Conservation (phyloP, 2,113 vertebrate genomes). For the Nothoprocta pentlandii region DNA sequence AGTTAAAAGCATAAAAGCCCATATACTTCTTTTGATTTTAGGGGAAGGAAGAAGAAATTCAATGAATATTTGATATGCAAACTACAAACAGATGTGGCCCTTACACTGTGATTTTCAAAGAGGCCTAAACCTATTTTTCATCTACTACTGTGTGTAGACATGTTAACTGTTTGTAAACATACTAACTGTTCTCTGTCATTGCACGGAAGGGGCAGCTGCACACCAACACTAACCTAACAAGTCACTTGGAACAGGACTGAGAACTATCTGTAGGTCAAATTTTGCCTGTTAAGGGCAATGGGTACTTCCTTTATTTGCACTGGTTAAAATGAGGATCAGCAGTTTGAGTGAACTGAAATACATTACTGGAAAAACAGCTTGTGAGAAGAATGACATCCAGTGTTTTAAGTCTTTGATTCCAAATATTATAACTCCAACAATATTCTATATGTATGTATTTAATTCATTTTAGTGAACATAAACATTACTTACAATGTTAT, state of each 20-base stretch:
- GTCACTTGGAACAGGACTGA: neutral
- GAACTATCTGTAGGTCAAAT: neutral
- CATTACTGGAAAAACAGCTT: neutral
- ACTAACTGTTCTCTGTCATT: neutral
- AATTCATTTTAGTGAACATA: neutral
- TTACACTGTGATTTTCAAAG: slow-evolving; percentile 19
- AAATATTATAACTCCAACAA: neutral
- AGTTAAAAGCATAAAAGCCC: slow-evolving; percentile 33
- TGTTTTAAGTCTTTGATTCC: neutral
- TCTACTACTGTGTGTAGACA: neutral
- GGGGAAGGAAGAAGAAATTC: neutral
- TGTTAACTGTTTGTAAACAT: neutral
- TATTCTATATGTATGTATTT: neutral
- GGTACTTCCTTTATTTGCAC: neutral
- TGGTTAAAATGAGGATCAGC: neutral
- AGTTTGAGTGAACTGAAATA: neutral
- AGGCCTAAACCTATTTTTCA: neutral
- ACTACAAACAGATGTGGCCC: neutral
- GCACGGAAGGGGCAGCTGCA: neutral
- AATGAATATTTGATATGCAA: slow-evolving; percentile 24
- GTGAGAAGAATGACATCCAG: neutral
- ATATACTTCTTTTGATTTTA: slow-evolving; percentile 33
- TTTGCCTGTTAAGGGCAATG: neutral
- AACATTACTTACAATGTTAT: neutral
- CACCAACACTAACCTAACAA: neutral